Conservation (phyloP, 2,113 vertebrate species). For the Pelecanus crispus region DNA sequence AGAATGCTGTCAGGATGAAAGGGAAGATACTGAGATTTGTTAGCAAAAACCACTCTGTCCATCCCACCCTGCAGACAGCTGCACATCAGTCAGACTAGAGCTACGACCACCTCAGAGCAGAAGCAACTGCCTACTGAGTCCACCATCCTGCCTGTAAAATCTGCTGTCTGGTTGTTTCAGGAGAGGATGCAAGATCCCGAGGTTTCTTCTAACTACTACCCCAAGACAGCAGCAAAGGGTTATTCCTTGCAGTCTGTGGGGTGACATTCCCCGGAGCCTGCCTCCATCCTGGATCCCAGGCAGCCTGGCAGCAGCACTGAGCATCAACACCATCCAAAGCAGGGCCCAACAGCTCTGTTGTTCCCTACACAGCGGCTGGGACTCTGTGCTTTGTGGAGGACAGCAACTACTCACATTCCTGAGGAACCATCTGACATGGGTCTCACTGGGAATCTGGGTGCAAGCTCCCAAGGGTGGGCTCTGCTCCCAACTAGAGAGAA, state of each 20-base stretch:
- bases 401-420: not conserved
- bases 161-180: not conserved
- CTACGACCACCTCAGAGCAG: not conserved
- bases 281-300: not conserved
- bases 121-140: not conserved
- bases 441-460: not conserved
- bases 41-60: not conserved
- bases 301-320: not conserved
- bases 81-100: not conserved
- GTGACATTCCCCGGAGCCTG: not conserved
- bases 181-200: not conserved
- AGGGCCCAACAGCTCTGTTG: not conserved
- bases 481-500: not conserved
- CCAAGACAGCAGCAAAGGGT: not conserved
- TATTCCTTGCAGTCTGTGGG: not conserved
- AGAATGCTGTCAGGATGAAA: not conserved
- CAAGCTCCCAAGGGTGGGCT: not conserved
- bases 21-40: not conserved
- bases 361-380: not conserved
- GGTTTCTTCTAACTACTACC: not conserved
- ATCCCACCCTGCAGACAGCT: not conserved
- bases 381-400: not conserved
- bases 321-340: not conserved
- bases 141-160: not conserved
- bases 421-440: not conserved